Base-by-base conservation (phyloP, 2,797 vertebrate species). In the Tragopan temminckii region DNA sequence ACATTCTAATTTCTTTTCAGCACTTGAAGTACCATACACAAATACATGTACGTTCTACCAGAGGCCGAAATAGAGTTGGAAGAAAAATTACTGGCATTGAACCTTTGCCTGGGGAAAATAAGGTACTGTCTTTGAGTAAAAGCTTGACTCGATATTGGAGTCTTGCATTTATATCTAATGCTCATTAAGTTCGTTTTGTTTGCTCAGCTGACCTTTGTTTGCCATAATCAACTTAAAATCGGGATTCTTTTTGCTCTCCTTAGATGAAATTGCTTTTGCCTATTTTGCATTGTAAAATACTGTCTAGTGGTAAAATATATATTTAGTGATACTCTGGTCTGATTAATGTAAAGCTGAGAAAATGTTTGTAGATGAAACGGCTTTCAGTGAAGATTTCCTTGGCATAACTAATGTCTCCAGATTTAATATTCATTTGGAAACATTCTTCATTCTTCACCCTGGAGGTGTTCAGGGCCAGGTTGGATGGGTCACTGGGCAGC, bases 1-100 rank as follows among this genome's bases (percentile, higher is more conserved):
- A 13, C 3, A 13, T 35, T 70, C 95, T 79, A 9, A 7, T 95
- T 74, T 91, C 74, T 91, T 94, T 95, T 46, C 94, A 99, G 99
- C 99, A 99, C 81, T 97, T 99, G 89, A 99, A 99, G 95, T 99
- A 99, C 95, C 99, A 99, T 96, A 99, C 99, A 9, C 99, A 99
- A 96, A 99, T 99, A 94, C 99, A 99, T 0, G 99, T 99, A 53
- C 98, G 99, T 84, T 99, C 99, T 82, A 99, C 99, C 36, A 98
- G 99, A 97, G 99, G 99, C n/a, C 98, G 99, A 92, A 99, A 99
- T 93, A 98, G 99, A 89, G 99, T 99, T n/a, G 99, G 99, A 82
- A 99, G 99, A 69, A 99, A 99, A 98, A 99, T 99, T 94, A 99
- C 99, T 13, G 99, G 99, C 76, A 99, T 99, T 88, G 99, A 99